phyloP scores from a whole-genome alignment of 2,888 invertebrate species.

The Archaeoteleia sp. region DNA sequence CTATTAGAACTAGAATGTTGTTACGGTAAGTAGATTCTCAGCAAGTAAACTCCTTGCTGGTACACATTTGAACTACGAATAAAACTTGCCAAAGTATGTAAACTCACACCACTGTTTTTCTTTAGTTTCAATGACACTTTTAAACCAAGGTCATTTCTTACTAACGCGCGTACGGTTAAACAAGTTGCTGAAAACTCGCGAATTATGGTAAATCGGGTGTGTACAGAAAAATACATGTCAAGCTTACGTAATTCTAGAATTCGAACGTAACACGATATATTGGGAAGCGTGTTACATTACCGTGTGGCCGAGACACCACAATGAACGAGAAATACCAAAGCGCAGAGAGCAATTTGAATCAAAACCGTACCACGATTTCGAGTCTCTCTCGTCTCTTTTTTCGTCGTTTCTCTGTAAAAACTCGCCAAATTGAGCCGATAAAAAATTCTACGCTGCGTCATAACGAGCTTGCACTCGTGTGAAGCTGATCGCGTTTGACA shows the following conservation, averaged over 20 bases:
- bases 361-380: slow-evolving; percentile 57
- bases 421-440: slow-evolving; percentile 52
- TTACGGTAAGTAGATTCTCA: no score
- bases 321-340: slow-evolving; percentile 59
- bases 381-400: slow-evolving; percentile 54
- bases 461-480: slow-evolving; percentile 52
- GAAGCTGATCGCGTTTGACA: slow-evolving; percentile 69
- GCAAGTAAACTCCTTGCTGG: no score
- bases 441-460: slow-evolving; percentile 53
- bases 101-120: no score
- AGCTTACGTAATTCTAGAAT: slow-evolving; percentile 61
- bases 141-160: no score
- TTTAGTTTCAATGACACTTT: no score
- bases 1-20: no score
- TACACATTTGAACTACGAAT: background rate
- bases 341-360: slow-evolving; percentile 67
- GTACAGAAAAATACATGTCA: slow-evolving; percentile 37
- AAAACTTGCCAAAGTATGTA: no score
- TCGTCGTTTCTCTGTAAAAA: slow-evolving; percentile 55
- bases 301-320: slow-evolving; percentile 63
- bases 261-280: slow-evolving; percentile 63
- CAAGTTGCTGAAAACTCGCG: slow-evolving; percentile 8
- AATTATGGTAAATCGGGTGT: slow-evolving; percentile 33
- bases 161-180: no score
- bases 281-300: slow-evolving; percentile 62